These are phyloP conservation scores for Dasyurus viverrinus DNA, from an alignment of 2,113 vertebrate species.

Conservation along the genomic window DNA sequence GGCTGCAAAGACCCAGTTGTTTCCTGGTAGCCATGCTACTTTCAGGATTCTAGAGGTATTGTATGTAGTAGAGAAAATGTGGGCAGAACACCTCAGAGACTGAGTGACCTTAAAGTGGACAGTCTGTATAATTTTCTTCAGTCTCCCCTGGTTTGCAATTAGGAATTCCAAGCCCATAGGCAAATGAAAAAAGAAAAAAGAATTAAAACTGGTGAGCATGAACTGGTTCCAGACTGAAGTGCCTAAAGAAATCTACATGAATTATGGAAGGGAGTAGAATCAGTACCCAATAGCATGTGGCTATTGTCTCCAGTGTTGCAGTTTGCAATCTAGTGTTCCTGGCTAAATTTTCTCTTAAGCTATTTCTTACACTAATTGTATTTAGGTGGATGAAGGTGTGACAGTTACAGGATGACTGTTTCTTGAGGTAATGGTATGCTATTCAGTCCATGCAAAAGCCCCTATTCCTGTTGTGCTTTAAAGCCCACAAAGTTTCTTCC, in stretches of 20 bases:
- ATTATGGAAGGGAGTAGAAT: constrained; percentile 20
- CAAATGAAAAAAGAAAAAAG: constrained; percentile 30
- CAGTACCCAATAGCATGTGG: constrained; percentile 23
- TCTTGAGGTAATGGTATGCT: not conserved
- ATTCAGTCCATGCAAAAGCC: not conserved
- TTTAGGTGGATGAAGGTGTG: not conserved
- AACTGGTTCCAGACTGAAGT: not conserved
- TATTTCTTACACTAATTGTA: not conserved
- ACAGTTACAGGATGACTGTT: not conserved
- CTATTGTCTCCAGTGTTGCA: not conserved
- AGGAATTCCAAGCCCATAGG: not conserved
- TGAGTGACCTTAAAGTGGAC: not conserved
- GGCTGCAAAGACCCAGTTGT: constrained; percentile 67
- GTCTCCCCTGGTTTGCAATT: not conserved
- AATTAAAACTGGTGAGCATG: not conserved
- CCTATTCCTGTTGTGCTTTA: not conserved
- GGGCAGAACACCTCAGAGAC: not conserved
- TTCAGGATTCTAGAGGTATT: constrained; percentile 94
- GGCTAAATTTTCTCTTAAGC: not conserved
- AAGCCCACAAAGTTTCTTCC: not conserved
- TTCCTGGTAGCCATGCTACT: constrained; percentile 88
- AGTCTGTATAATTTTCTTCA: constrained; percentile 21
- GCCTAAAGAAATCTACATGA: not conserved
- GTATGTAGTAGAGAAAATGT: not conserved
- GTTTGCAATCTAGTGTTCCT: not conserved